A percentile compares a stretch with the other conserved stretches of the same genome.
Evolutionary conservation across 2,113 vertebrate species (phyloP).

Genomic region (Myxocyprinus asiaticus): DNA sequence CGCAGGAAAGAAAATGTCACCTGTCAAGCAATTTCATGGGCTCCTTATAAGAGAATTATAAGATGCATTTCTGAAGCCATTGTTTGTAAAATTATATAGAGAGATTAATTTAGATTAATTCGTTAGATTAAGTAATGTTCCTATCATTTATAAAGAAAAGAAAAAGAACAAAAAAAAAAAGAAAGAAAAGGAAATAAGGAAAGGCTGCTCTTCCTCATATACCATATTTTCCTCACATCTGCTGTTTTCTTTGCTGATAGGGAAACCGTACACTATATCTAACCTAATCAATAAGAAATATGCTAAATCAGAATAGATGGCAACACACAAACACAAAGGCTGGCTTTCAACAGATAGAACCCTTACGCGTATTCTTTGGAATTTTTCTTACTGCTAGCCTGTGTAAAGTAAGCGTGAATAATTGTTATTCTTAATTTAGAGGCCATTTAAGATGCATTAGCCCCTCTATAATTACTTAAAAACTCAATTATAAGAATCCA

Average conservation of each 20-base stretch:
- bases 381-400: neutral
- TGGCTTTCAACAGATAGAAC: neutral
- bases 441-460: conserved; percentile 76
- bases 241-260: neutral
- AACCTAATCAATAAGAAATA: neutral
- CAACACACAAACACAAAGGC: neutral
- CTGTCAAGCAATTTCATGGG: no score
- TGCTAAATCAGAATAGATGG: neutral
- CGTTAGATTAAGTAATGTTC: no score
- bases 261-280: no score
- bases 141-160: no score
- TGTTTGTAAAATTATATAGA: no score
- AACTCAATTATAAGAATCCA: conserved; percentile 76
- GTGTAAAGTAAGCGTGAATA: conserved; percentile 61
- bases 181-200: neutral
- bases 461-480: conserved; percentile 74
- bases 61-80: no score
- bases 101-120: no score
- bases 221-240: neutral
- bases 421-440: conserved; percentile 77
- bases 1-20: no score
- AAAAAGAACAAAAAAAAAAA: no score
- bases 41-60: no score
- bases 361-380: neutral
- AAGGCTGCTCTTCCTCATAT: neutral